These are phyloP conservation scores for Xyrichtys novacula DNA, from an alignment of 2,797 vertebrate genomes.

Conservation along the genomic window DNA sequence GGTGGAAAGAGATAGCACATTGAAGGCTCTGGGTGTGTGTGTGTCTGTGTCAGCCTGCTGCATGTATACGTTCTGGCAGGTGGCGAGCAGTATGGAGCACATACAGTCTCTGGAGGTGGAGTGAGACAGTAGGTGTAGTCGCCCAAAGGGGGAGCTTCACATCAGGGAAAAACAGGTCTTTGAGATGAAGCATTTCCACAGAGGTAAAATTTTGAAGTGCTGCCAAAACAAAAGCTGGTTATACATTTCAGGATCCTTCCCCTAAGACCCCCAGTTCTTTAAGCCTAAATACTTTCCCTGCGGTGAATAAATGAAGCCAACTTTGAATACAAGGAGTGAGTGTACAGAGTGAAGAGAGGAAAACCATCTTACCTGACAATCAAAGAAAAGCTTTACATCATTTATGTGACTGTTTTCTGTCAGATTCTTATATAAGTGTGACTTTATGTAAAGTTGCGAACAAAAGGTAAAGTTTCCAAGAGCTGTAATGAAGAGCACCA, in stretches of 20 bases:
- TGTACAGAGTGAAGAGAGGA: too few species aligned
- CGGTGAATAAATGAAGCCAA: too few species aligned
- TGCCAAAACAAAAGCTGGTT: slow-evolving; percentile 1
- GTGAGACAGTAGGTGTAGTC: slow-evolving; percentile 18
- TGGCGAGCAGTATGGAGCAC: slow-evolving; percentile 38
- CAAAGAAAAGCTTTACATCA: not conserved
- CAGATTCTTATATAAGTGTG: not conserved
- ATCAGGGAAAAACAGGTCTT: slow-evolving; percentile 15
- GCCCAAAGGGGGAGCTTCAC: slow-evolving; percentile 31
- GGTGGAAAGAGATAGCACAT: slow-evolving; percentile 47
- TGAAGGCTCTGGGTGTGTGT: slow-evolving; percentile 14
- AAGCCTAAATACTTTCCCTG: not conserved
- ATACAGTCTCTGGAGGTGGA: slow-evolving; percentile 28
- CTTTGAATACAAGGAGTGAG: too few species aligned
- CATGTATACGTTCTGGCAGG: slow-evolving; percentile 47
- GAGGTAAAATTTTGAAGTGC: slow-evolving; percentile 1
- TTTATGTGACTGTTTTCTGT: not conserved
- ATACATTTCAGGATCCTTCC: not conserved
- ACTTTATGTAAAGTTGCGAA: too few species aligned
- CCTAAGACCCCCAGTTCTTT: not conserved
- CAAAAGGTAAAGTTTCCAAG: too few species aligned
- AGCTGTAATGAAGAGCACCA: too few species aligned
- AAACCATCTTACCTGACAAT: not conserved
- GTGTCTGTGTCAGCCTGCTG: slow-evolving; percentile 2
- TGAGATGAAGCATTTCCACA: slow-evolving; percentile 7